phyloP scores from a whole-genome alignment of 2,113 vertebrate genomes.

The Bufo gargarizans region DNA sequence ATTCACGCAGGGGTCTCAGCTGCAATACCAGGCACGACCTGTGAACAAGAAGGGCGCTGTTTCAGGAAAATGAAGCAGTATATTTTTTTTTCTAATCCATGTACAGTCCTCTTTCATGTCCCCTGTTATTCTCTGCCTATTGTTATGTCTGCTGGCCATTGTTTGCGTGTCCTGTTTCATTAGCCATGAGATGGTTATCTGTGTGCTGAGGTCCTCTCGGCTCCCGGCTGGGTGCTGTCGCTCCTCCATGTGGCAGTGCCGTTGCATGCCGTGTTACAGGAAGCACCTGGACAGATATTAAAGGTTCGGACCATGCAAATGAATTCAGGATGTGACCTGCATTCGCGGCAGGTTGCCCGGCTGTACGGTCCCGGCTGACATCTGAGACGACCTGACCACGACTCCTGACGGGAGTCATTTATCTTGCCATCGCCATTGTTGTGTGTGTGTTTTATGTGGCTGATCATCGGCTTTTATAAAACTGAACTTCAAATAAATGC shows the following conservation, averaged over 20 bases:
- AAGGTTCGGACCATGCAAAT: slow-evolving; percentile 22
- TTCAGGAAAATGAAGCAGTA: not conserved
- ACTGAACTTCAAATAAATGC: not conserved
- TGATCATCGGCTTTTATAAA: not conserved
- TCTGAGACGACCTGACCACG: not conserved
- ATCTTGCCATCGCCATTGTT: not conserved
- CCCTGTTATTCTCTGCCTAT: not conserved
- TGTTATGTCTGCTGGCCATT: slow-evolving; percentile 26
- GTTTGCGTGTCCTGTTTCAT: slow-evolving; percentile 45
- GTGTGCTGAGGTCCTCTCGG: not conserved
- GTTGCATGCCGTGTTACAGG: slow-evolving; percentile 29
- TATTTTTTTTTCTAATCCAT: too few relatives aligned
- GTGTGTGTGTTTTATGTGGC: not conserved
- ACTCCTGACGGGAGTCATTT: not conserved
- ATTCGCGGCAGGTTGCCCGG: not conserved
- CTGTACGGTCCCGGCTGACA: not conserved
- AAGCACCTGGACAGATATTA: slow-evolving; percentile 36
- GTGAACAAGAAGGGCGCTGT: not conserved
- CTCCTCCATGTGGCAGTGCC: not conserved
- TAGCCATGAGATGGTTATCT: slow-evolving; percentile 32
- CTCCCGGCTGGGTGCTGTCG: not conserved
- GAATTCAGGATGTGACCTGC: slow-evolving; percentile 23
- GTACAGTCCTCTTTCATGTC: too few relatives aligned
- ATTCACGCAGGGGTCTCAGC: too few relatives aligned
- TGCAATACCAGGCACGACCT: too few relatives aligned